A percentile compares a stretch with the other conserved stretches of the same genome.
Conservation (phyloP, 2,113 vertebrate genomes). For the Pampusana beccarii region DNA sequence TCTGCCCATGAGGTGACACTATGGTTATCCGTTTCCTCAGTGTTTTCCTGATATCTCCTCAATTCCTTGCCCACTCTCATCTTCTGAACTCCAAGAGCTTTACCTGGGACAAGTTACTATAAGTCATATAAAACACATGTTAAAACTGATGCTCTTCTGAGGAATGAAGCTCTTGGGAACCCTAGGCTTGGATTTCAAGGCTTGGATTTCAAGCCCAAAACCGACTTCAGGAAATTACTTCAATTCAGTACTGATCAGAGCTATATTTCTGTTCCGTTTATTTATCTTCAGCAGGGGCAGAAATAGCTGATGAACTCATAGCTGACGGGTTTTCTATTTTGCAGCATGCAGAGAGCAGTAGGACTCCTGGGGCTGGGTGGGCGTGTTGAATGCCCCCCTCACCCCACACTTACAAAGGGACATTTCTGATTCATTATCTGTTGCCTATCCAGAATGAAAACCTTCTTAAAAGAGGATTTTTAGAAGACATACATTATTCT, state of each 20-base stretch:
- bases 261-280: not conserved
- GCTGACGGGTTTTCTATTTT: not conserved
- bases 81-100: not conserved
- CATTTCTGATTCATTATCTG: not conserved
- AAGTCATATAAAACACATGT: not conserved
- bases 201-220: not conserved
- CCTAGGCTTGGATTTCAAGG: not conserved
- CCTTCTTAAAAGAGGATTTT: slow-evolving; percentile 24
- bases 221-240: not conserved
- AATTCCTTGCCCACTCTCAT: not conserved
- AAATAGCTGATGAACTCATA: too few species aligned
- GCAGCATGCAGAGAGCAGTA: not conserved
- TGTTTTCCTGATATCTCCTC: not conserved
- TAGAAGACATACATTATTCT: not conserved
- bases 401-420: not conserved
- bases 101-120: not conserved
- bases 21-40: not conserved
- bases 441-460: not conserved
- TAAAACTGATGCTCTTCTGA: not conserved
- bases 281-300: not conserved
- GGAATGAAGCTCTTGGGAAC: not conserved
- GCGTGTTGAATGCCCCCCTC: not conserved
- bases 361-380: not conserved
- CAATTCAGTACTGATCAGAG: not conserved
- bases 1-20: not conserved